A percentile compares a stretch with the other conserved stretches of the same genome.
phyloP scores from a whole-genome alignment of 2,113 vertebrate species.

The Chiloscyllium plagiosum region DNA sequence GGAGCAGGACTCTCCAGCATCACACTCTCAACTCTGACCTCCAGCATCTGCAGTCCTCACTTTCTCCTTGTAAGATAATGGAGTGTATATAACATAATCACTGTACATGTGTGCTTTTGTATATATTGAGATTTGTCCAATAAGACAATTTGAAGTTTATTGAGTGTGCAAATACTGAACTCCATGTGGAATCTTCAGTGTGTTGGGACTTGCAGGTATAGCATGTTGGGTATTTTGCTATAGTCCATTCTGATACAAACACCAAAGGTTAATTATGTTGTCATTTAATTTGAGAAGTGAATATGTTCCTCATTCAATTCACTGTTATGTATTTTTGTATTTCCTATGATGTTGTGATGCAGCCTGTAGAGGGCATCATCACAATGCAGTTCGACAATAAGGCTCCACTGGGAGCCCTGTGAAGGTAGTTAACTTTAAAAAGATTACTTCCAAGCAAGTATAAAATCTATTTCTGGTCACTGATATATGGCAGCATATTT shows the following conservation, averaged over 20 bases:
- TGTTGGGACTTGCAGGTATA: too few species aligned
- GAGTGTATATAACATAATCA: background rate
- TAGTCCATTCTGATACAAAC: background rate
- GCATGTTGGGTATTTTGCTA: background rate
- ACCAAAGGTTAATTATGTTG: background rate
- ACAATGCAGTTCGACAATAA: background rate
- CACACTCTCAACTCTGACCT: too few species aligned
- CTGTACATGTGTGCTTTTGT: background rate
- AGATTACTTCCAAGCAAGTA: background rate
- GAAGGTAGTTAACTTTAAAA: background rate
- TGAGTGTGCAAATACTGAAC: background rate
- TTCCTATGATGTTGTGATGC: background rate
- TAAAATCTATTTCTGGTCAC: too few species aligned
- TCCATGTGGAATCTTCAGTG: background rate
- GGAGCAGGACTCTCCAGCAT: too few species aligned
- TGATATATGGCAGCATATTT: background rate
- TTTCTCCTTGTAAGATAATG: background rate
- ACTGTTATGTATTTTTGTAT: background rate
- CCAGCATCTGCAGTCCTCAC: too few species aligned
- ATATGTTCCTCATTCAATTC: background rate
- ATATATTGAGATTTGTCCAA: background rate
- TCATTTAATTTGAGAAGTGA: background rate
- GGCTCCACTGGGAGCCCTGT: background rate
- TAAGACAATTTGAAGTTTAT: background rate
- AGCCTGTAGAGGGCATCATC: constrained; percentile 12